Base-by-base conservation (phyloP, 2,888 invertebrate species). In the Polydesmus complanatus region DNA sequence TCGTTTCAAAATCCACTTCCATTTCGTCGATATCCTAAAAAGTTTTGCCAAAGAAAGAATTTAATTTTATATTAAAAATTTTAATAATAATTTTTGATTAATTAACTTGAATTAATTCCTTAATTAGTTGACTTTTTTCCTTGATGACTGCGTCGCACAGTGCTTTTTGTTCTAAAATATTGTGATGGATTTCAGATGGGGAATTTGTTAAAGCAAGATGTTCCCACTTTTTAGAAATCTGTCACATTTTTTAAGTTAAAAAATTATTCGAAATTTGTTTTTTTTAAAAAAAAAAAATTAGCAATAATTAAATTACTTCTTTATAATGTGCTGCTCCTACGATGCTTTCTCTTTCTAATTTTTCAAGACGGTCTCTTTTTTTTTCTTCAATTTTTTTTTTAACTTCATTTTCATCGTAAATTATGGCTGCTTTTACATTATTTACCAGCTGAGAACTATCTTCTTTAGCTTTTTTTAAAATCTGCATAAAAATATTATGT, bases 171-270 rank as follows among this genome's bases (percentile, higher is more conserved):
- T 54, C 21, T 25, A 60, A 23, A 19, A 60, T 19, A 19, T 23
- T 27, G 14, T 60, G 27, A 37, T 54, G 27, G 1, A 54, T 51
- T 48, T 60, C 60, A 1, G 54, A 21, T 8, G 60, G 60, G 3
- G 48, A 51, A 1, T 54, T 18, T 1, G 52, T 19, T 26, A 11
- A 11, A 22, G 47, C 14, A 5, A 47, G 27, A 22, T 60, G 54
- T 23, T 37, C 26, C 60, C 60, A 60, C 23, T 60, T 60, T n/a
- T 22, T 23, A 23, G 54, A 53, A 25, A 60, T 60, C 60, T 60
- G 8, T 11, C 19, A 51, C n/a, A 51, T 23, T 51, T 11, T 51
- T 22, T 51, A 21, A 8, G 5, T 22, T 8, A 51, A 21, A 23
- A 23, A 11, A n/a, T 51, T 51, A n/a, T 22, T 22, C 19, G 5